Base-by-base conservation (phyloP, 2,113 vertebrate genomes). In the Gasterosteus nipponicus region DNA sequence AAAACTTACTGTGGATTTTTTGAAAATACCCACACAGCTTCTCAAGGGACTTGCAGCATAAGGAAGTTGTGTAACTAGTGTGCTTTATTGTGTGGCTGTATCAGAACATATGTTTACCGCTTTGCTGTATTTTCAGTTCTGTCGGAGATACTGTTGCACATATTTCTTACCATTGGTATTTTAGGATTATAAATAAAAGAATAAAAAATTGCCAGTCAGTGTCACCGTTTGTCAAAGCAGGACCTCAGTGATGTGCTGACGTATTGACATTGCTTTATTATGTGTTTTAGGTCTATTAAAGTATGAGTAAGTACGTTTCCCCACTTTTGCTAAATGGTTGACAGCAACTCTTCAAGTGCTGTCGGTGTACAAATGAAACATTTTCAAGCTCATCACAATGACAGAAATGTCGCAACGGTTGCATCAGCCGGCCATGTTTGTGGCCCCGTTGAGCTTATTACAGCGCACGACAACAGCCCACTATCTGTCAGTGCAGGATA, bases 1-100 rank as follows among this genome's bases (percentile, higher is more conserved):
- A 67, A 84, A 84, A 75, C 67, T 31, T 51, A 72, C 75, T 69
- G 31, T 85, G 53, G 65, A 67, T 77, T 80, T 56, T 83, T 51
- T 73, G 26, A 80, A 53, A 69, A 74, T 54, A 69, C 16, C 18
- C 18, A 44, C 42, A 61, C 18, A 56, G 3, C 44, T 49, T 68
- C 74, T 69, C 67, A 16, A 19, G 53, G 54, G 62, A 44, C 9
- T 15, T 41, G 6, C 35, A 7, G 35, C 5, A 38, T 38, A 38
- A 38, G 35, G 35, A 38, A 38, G 35, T 38, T 38, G 35, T 7
- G 10, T 15, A 42, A 5, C 7, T 70, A 46, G 4, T 66, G 14
- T 19, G 33, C 33, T 70, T 54, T 12, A 5, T 10, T 51, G 6
- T 44, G 6, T 62, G 68, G 22, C 12, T 22, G 5, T 41, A 38